These are phyloP conservation scores for Ischnus inquisitorius DNA, from an alignment of 2,888 invertebrate genomes.

Conservation along the genomic window DNA sequence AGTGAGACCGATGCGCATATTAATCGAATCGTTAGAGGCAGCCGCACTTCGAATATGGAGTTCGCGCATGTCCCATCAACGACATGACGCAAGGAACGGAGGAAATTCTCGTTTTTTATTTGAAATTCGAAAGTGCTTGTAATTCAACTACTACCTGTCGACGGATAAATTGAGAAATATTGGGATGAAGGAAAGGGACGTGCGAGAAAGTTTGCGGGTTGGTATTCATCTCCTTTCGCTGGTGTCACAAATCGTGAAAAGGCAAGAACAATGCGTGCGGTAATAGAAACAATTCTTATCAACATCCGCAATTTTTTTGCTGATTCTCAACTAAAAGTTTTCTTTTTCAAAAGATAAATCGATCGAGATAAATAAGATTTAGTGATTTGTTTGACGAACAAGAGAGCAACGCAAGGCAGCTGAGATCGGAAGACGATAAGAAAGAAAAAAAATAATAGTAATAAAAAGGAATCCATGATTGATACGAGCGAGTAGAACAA, in stretches of 20 bases:
- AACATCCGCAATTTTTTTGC: too few species aligned
- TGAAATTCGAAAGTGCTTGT: slow-evolving; percentile 52
- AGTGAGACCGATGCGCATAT: slow-evolving; percentile 58
- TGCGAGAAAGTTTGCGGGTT: not conserved
- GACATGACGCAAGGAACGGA: slow-evolving; percentile 35
- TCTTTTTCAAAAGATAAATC: not conserved
- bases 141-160: slow-evolving; percentile 45
- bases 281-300: not conserved
- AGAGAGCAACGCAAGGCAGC: not conserved
- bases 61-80: slow-evolving; percentile 31
- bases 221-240: not conserved
- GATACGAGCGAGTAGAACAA: slow-evolving; percentile 24
- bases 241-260: not conserved
- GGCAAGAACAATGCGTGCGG: not conserved
- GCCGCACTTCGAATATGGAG: slow-evolving; percentile 18
- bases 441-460: slow-evolving; percentile 1
- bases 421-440: slow-evolving; percentile 14
- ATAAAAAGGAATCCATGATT: slow-evolving; percentile 27
- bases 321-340: not conserved
- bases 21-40: slow-evolving; percentile 66
- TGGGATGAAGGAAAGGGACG: not conserved
- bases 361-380: not conserved
- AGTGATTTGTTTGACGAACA: slow-evolving; percentile 22
- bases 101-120: slow-evolving; percentile 52
- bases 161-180: slow-evolving; percentile 8